A percentile compares a stretch with the other conserved stretches of the same genome.
phyloP scores from a whole-genome alignment of 2,113 vertebrate genomes.

The Apaloderma vittatum region DNA sequence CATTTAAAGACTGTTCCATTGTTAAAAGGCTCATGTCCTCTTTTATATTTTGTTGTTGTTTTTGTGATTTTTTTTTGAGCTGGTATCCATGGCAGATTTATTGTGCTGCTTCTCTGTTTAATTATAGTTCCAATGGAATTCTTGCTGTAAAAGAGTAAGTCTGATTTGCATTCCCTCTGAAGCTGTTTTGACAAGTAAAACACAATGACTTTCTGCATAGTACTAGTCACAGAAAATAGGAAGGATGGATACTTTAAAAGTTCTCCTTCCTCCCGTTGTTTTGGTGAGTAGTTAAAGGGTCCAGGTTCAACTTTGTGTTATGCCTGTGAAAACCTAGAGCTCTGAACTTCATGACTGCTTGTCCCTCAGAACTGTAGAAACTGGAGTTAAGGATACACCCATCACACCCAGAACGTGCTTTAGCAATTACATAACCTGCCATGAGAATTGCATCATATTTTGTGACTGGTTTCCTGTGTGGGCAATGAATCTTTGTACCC shows the following conservation, averaged over 20 bases:
- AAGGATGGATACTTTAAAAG: not conserved
- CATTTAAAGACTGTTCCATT: not conserved
- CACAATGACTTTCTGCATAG: not conserved
- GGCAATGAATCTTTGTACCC: not conserved
- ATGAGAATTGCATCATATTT: not conserved
- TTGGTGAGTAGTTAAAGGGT: not conserved
- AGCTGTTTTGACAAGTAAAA: conserved; percentile 1
- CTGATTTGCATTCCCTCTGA: conserved; percentile 20
- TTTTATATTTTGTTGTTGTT: not conserved
- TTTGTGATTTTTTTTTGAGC: not conserved
- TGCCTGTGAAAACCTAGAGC: not conserved
- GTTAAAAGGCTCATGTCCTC: not conserved
- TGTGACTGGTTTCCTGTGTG: not conserved
- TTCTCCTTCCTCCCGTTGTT: not conserved
- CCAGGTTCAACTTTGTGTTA: not conserved
- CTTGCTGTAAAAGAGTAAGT: not conserved
- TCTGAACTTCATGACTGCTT: not conserved
- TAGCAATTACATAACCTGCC: not conserved
- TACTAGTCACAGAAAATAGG: not conserved
- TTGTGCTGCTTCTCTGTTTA: not conserved
- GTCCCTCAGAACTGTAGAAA: not conserved
- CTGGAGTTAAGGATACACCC: not conserved
- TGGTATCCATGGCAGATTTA: not conserved
- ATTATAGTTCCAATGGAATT: conserved; percentile 25
- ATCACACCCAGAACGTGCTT: not conserved